Conservation (phyloP, 2,888 invertebrate genomes). For the Pollenia amentaria region DNA sequence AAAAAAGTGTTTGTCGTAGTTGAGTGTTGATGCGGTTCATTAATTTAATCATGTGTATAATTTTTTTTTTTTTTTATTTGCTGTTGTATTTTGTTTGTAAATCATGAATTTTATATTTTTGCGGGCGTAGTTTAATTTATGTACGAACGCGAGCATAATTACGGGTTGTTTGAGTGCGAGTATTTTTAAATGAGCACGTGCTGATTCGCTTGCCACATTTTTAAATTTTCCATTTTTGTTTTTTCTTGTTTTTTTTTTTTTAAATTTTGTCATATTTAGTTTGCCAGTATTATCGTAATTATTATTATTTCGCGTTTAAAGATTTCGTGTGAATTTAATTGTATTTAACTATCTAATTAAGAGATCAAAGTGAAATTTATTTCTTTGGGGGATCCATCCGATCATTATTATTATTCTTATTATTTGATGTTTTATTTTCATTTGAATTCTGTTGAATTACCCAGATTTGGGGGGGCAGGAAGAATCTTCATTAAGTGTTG, state of each 20-base stretch:
- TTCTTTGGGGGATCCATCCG: slow-evolving; percentile 60
- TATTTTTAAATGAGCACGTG: slow-evolving; percentile 69
- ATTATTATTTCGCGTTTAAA: slow-evolving; percentile 69
- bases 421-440: slow-evolving; percentile 58
- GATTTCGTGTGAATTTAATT: slow-evolving; percentile 82
- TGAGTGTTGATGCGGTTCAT: slow-evolving; percentile 63
- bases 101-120: slow-evolving; percentile 55
- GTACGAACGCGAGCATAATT: slow-evolving; percentile 23
- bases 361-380: slow-evolving; percentile 81
- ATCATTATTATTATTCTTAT: slow-evolving; percentile 58
- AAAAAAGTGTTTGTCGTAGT: slow-evolving; percentile 8
- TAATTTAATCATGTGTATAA: slow-evolving; percentile 64
- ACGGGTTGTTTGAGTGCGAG: slow-evolving; percentile 10
- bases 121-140: slow-evolving; percentile 49
- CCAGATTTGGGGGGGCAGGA: background rate
- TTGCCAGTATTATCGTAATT: slow-evolving; percentile 61
- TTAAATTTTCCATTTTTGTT: background rate
- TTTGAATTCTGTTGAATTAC: slow-evolving; percentile 39
- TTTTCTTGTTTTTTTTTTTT: background rate
- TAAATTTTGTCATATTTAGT: slow-evolving; percentile 16
- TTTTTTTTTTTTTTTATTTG: slow-evolving; percentile 13
- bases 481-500: slow-evolving; percentile 6
- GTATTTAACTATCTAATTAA: slow-evolving; percentile 82
- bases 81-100: slow-evolving; percentile 27
- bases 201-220: slow-evolving; percentile 50